These are phyloP conservation scores for Trichoplax adhaerens DNA, from an alignment of 37 sponge, comb jelly and placozoan genomes.

Conservation along the genomic window DNA sequence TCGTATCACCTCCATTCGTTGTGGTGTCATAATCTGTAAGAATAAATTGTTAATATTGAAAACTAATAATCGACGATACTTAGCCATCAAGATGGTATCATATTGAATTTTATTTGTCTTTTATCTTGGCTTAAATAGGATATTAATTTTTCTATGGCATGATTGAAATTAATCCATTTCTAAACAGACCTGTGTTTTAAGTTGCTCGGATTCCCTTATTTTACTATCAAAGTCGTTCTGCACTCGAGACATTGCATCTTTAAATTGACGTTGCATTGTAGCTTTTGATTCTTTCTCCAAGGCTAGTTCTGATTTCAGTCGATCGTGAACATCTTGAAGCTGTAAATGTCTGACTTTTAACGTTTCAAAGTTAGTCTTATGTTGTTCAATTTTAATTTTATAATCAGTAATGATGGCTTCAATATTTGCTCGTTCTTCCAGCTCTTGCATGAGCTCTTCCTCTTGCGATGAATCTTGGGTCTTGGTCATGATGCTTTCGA, in stretches of 20 bases:
- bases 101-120: background rate
- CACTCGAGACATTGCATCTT: slow-evolving; percentile 33
- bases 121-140: background rate
- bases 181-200: slow-evolving; percentile 20
- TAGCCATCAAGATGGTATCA: too few species aligned
- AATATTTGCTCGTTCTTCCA: background rate
- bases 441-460: too few species aligned
- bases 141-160: background rate
- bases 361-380: slow-evolving; percentile 40
- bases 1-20: slow-evolving; percentile 21
- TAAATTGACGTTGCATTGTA: slow-evolving; percentile 19
- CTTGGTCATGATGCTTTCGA: too few species aligned
- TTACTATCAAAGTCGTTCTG: slow-evolving; percentile 39
- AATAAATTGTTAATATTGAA: too few species aligned
- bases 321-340: slow-evolving; percentile 39
- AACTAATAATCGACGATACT: too few species aligned
- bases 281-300: slow-evolving; percentile 18
- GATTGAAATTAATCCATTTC: background rate
- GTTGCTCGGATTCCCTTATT: slow-evolving; percentile 36
- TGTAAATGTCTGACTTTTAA: slow-evolving; percentile 27
- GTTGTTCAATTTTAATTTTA: slow-evolving; percentile 24
- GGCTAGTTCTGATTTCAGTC: slow-evolving; percentile 3
- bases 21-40: slow-evolving; percentile 20
- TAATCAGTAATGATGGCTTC: slow-evolving; percentile 24
- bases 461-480: too few species aligned